phyloP scores from a whole-genome alignment of 2,888 invertebrate genomes.

The Xiphydria camelus region DNA sequence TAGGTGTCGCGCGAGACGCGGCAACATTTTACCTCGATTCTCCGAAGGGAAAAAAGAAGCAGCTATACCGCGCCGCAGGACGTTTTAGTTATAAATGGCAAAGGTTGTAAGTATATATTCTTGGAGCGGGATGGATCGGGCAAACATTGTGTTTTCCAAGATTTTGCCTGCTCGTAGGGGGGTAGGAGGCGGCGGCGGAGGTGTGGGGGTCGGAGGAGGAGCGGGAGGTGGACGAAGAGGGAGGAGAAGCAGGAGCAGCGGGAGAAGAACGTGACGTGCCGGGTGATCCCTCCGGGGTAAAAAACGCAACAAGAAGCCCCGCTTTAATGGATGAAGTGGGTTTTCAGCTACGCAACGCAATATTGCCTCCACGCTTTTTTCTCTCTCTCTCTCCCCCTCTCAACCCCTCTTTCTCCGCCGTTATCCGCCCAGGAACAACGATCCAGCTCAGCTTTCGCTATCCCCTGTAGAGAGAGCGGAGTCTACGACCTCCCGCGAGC shows the following conservation, averaged over 20 bases:
- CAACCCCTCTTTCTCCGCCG: background rate
- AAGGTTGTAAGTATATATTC: too few relatives aligned
- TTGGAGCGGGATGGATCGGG: too few relatives aligned
- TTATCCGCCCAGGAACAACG: background rate
- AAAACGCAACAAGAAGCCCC: constrained; percentile 28
- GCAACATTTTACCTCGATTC: too few relatives aligned
- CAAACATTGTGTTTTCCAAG: constrained; percentile 3
- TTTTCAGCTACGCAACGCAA: constrained; percentile 45
- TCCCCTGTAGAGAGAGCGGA: too few relatives aligned
- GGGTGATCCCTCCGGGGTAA: constrained; percentile 23
- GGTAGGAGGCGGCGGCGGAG: background rate
- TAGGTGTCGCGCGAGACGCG: too few relatives aligned
- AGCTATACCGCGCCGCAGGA: too few relatives aligned
- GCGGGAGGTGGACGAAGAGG: constrained; percentile 11
- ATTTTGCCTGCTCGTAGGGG: background rate
- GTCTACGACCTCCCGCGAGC: too few relatives aligned
- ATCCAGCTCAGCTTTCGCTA: too few relatives aligned
- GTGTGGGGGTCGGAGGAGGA: background rate
- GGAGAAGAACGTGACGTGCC: background rate
- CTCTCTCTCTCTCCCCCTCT: constrained; percentile 1
- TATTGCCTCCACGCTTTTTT: constrained; percentile 45
- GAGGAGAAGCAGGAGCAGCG: constrained; percentile 2
- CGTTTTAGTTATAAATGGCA: too few relatives aligned
- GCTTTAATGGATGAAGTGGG: constrained; percentile 53
- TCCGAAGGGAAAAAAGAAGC: too few relatives aligned